Evolutionary conservation across 2,113 vertebrate species (phyloP), one percentile per base, ranked within the genome.

Genomic region (Cyanistes caeruleus): DNA sequence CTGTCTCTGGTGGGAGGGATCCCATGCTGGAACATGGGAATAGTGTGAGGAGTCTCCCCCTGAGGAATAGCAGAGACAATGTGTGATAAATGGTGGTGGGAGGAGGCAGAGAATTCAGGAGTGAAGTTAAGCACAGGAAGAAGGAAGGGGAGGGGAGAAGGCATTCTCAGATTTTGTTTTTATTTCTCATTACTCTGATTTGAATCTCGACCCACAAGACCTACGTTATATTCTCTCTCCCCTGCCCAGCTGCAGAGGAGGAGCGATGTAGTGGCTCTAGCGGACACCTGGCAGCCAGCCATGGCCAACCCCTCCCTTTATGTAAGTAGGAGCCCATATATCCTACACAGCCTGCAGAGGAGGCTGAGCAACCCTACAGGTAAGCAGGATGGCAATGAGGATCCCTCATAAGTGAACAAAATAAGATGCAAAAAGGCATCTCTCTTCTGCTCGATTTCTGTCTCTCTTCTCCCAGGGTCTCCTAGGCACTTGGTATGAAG

Each of bases 121-220:
- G 30, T 16, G 11, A 76, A 48, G 11, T 27, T 62, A 35, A 62
- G 18, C 7, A n/a, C 55, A 55, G 35, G n/a, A 69, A 62, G 41
- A 76, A 69, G 15, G 30, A 41, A 55, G 21, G 3, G 5, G 25
- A 60, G 11, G 9, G 30, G 9, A 52, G 14, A 76, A 35, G 22
- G 8, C 2, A 1, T 76, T 62, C 58, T 55, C 33, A 49, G 35
- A 19, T 31, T 76, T 69, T 6, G 18, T 35, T 69, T 83, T 55
- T 19, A 23, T 83, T 69, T 76, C 35, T 69, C 39, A 55, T 69
- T 41, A 27, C 55, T 55, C 25, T 69, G 55, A 69, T 69, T 56
- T 56, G n/a, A 70, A 37, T 55, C 82, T 86, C 0, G 0, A 17
- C 10, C 18, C 31, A 55, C 0, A 0, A 74, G 30, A 5, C 12